A percentile compares a stretch with the other conserved stretches of the same genome.
These are phyloP conservation scores for Tachyglossus aculeatus DNA, from an alignment of 2,797 vertebrate genomes.

Conservation along the genomic window DNA sequence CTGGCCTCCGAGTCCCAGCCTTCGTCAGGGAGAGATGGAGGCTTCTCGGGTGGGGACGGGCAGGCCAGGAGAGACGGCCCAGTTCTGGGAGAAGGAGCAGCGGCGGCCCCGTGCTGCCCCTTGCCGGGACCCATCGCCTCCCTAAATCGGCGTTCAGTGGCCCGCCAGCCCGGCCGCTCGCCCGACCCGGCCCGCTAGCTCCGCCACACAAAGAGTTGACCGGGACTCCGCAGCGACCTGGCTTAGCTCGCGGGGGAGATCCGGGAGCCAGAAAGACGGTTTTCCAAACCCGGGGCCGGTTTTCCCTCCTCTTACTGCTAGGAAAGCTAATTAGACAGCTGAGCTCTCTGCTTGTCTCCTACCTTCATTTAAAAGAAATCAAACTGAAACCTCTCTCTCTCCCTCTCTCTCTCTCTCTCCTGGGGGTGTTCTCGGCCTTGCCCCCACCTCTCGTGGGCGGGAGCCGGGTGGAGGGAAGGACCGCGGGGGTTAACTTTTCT, in stretches of 20 bases:
- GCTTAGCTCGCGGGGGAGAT: not conserved
- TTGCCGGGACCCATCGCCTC: no score
- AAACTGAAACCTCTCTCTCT: not conserved
- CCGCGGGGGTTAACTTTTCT: constrained; percentile 66
- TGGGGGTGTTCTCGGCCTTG: not conserved
- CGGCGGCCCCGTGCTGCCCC: no score
- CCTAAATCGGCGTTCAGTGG: no score
- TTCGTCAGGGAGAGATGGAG: no score
- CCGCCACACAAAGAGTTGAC: not conserved
- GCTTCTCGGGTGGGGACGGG: no score
- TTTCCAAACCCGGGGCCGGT: constrained; percentile 17
- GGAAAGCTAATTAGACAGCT: not conserved
- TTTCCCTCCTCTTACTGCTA: constrained; percentile 13
- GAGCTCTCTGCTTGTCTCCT: not conserved
- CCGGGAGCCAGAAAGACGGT: constrained; percentile 9
- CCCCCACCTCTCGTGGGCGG: constrained; percentile 5
- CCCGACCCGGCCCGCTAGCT: not conserved
- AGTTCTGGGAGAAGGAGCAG: no score
- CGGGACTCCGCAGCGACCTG: not conserved
- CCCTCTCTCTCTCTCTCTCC: not conserved
- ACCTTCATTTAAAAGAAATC: not conserved
- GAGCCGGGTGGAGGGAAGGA: constrained; percentile 2
- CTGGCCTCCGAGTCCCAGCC: no score
- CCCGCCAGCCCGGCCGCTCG: no score
- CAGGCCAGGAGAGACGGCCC: no score